These are phyloP conservation scores for Delichon dasypus DNA, from an alignment of 2,797 vertebrate species.

Conservation along the genomic window DNA sequence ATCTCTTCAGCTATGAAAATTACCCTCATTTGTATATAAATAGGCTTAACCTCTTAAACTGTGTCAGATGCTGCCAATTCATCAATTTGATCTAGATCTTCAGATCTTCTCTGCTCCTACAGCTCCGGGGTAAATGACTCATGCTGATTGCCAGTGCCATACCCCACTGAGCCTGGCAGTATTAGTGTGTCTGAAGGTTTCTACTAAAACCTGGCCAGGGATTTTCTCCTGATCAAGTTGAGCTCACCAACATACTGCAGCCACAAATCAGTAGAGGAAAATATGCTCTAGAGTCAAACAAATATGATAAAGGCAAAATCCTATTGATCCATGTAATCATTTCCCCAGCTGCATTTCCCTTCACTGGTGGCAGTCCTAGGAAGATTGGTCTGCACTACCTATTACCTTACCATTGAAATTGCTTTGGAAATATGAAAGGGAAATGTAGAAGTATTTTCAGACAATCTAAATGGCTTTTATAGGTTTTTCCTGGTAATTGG, in stretches of 20 bases:
- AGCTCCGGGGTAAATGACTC: constrained; percentile 36
- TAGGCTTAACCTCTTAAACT: constrained; percentile 61
- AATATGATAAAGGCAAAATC: neutral
- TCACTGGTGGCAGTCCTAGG: neutral
- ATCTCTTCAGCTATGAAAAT: constrained; percentile 48
- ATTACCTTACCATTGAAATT: neutral
- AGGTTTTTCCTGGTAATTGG: neutral
- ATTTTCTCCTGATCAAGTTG: neutral
- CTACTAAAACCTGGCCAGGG: neutral
- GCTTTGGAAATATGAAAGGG: neutral
- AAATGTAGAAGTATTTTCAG: neutral
- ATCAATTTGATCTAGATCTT: constrained; percentile 38
- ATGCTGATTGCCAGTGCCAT: neutral
- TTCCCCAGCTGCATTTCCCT: neutral
- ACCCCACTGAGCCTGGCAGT: neutral
- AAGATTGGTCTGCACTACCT: neutral
- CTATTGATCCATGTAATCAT: neutral
- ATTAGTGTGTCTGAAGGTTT: neutral
- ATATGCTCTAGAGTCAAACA: neutral
- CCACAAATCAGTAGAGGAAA: neutral
- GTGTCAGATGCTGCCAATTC: constrained; percentile 57
- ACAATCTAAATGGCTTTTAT: neutral
- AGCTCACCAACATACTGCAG: neutral
- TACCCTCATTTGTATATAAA: constrained; percentile 53
- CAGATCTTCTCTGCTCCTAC: constrained; percentile 17